A percentile compares a stretch with the other conserved stretches of the same genome.
phyloP scores from a whole-genome alignment of 2,888 invertebrate species.

The Eugnorisma glareosa region DNA sequence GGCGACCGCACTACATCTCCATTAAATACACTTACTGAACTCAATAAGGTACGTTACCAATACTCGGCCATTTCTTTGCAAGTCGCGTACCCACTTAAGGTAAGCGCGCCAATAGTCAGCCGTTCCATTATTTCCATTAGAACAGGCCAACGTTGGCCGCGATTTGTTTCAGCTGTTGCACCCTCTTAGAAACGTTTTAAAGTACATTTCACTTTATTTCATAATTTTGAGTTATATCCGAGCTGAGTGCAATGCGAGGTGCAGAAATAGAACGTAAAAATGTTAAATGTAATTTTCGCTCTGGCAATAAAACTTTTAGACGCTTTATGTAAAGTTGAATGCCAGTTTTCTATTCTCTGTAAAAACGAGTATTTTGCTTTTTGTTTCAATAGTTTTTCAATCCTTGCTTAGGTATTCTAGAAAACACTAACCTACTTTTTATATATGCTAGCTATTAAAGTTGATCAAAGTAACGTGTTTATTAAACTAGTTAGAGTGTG shows the following conservation, averaged over 20 bases:
- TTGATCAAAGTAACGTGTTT: constrained; percentile 4
- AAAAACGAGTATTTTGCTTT: constrained; percentile 29
- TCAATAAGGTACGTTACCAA: constrained; percentile 60
- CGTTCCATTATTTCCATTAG: constrained; percentile 80
- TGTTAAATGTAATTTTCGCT: constrained; percentile 59
- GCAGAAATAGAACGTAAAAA: constrained; percentile 58
- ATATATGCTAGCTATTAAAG: background rate
- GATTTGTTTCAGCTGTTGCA: constrained; percentile 85
- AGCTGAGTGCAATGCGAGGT: constrained; percentile 65
- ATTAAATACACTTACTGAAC: constrained; percentile 62
- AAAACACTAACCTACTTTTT: background rate
- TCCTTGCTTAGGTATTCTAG: background rate
- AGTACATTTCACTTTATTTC: constrained; percentile 82
- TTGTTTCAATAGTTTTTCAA: background rate
- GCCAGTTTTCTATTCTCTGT: constrained; percentile 48
- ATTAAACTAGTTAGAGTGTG: background rate
- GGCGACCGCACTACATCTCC: constrained; percentile 52
- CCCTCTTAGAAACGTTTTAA: constrained; percentile 77
- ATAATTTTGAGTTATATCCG: constrained; percentile 79
- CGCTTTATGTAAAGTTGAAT: constrained; percentile 19
- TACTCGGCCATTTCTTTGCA: constrained; percentile 69
- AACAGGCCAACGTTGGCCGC: constrained; percentile 71
- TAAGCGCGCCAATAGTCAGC: constrained; percentile 75
- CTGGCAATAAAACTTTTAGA: constrained; percentile 47
- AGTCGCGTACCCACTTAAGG: constrained; percentile 80